phyloP scores from a whole-genome alignment of 1,140 invertebrate species.

The Bombus vancouverensis region DNA sequence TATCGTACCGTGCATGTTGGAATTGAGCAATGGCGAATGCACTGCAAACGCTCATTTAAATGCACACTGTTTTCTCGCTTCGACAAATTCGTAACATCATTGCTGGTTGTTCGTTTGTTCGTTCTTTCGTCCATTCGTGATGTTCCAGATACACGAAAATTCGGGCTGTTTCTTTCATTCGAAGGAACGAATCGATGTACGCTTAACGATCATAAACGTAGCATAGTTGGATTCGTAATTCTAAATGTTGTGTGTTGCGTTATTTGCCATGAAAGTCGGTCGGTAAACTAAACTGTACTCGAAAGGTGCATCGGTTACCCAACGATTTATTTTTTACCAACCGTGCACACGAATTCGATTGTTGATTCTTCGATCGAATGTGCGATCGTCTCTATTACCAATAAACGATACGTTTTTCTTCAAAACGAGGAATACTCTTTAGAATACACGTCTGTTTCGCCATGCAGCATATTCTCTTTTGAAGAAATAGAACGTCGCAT shows the following conservation, averaged over 20 bases:
- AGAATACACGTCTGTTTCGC: not conserved
- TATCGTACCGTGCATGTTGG: not conserved
- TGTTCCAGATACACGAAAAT: not conserved
- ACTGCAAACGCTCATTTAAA: not conserved
- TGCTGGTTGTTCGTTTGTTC: not conserved
- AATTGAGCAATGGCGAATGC: not conserved
- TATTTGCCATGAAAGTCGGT: not conserved
- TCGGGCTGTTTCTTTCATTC: not conserved
- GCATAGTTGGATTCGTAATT: constrained; percentile 48
- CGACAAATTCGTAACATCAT: not conserved
- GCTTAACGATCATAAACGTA: constrained; percentile 48
- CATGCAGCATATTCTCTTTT: not conserved
- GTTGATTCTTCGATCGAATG: constrained; percentile 1
- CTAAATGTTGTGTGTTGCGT: constrained; percentile 29
- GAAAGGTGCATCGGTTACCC: not conserved
- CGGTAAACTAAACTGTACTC: not conserved
- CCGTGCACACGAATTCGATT: constrained; percentile 6
- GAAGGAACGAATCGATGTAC: constrained; percentile 32
- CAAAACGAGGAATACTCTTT: not conserved
- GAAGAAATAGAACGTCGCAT: not conserved
- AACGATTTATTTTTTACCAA: constrained; percentile 3
- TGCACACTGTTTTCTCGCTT: not conserved
- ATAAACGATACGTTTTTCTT: not conserved
- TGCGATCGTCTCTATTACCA: not conserved
- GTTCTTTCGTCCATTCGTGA: not conserved